Evolutionary conservation across 2,888 invertebrate genomes (phyloP).

Genomic region (Trachelus stipa): DNA sequence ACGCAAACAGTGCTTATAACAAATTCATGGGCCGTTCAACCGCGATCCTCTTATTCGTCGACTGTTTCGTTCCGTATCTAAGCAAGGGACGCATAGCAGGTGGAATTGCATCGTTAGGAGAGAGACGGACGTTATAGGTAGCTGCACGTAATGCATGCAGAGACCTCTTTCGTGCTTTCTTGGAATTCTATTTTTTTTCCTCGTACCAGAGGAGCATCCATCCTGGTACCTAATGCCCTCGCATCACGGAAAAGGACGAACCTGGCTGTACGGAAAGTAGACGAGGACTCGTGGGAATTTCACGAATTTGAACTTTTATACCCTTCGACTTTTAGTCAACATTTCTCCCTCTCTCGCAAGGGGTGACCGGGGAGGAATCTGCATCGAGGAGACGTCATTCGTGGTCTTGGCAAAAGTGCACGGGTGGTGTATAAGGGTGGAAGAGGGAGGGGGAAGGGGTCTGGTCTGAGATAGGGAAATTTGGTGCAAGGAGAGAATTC

Average conservation of each 20-base stretch:
- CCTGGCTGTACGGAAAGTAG: background rate
- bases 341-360: background rate
- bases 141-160: background rate
- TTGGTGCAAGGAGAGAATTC: background rate
- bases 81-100: background rate
- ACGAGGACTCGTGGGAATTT: background rate
- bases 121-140: background rate
- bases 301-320: background rate
- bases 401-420: background rate
- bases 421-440: too few relatives aligned
- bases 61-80: background rate
- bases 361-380: background rate
- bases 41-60: conserved; percentile 7
- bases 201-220: background rate
- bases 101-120: background rate
- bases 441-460: too few relatives aligned
- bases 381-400: background rate
- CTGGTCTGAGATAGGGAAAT: background rate
- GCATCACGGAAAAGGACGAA: background rate
- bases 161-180: background rate
- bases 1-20: conserved; percentile 27
- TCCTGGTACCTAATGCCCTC: background rate
- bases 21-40: conserved; percentile 36
- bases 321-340: background rate
- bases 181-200: background rate